Conservation (phyloP, 1,140 invertebrate species). For the Apis laboriosa region DNA sequence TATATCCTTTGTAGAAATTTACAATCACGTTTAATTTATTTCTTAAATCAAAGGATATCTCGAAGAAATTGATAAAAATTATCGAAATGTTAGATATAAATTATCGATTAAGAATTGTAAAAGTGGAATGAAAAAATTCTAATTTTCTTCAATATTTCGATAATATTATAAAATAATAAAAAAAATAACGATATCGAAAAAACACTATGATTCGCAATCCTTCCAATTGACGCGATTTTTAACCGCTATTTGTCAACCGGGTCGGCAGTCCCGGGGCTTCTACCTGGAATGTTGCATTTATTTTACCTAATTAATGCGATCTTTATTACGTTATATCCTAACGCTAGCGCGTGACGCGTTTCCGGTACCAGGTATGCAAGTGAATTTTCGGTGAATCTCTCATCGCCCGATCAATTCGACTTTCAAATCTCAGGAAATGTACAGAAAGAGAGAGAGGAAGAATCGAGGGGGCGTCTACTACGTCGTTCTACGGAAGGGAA, state of each 20-base stretch:
- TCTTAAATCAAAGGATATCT: too few relatives aligned
- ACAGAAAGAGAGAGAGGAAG: background rate
- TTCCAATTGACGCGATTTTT: conserved; percentile 28
- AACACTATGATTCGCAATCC: too few relatives aligned
- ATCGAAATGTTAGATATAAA: too few relatives aligned
- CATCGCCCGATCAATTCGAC: conserved; percentile 11
- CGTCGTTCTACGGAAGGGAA: background rate
- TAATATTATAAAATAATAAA: too few relatives aligned
- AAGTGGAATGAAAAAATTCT: too few relatives aligned
- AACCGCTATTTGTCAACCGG: conserved; percentile 16
- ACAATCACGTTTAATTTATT: too few relatives aligned
- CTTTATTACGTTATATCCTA: conserved; percentile 45
- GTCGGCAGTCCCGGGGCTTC: conserved; percentile 67
- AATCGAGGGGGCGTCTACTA: background rate
- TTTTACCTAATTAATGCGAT: conserved; percentile 65
- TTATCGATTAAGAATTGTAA: too few relatives aligned
- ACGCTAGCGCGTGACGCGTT: conserved; percentile 27
- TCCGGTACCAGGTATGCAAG: background rate
- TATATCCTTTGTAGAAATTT: too few relatives aligned
- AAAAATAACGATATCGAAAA: too few relatives aligned
- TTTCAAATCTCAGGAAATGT: conserved; percentile 24
- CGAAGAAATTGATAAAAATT: too few relatives aligned
- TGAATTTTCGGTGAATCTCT: background rate
- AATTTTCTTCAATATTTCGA: too few relatives aligned
- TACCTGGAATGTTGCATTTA: conserved; percentile 74